A percentile compares a stretch with the other conserved stretches of the same genome.
Evolutionary conservation across 2,888 invertebrate species (phyloP).

Genomic region (Harpalus rubripes): DNA sequence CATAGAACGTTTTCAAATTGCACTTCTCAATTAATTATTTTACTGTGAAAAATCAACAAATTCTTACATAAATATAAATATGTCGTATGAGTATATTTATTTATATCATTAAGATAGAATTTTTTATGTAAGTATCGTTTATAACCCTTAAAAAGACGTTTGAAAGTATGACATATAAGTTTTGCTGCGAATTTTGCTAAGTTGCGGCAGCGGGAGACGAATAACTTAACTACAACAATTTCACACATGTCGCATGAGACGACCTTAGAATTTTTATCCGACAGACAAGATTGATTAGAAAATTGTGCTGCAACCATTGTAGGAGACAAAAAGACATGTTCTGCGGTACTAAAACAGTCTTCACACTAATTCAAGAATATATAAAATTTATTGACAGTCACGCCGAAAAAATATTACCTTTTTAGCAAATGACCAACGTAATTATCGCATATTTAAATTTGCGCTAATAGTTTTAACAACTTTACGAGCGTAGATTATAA

Average conservation of each 20-base stretch:
- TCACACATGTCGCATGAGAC: conserved; percentile 52
- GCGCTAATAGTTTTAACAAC: not conserved
- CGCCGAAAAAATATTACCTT: not conserved
- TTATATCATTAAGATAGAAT: conserved; percentile 21
- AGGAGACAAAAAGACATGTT: not conserved
- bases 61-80: too few species aligned
- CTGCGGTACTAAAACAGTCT: not conserved
- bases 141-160: conserved; percentile 25
- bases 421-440: not conserved
- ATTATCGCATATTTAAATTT: not conserved
- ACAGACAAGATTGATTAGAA: conserved; percentile 44
- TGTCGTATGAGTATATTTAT: not conserved
- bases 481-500: too few species aligned
- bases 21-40: too few species aligned
- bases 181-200: not conserved
- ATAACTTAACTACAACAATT: conserved; percentile 58
- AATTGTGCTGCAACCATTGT: not conserved
- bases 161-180: conserved; percentile 13
- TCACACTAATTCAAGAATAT: not conserved
- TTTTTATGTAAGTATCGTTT: conserved; percentile 12
- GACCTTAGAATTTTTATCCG: conserved; percentile 51
- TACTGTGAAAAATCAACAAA: too few species aligned
- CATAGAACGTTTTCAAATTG: too few species aligned
- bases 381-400: not conserved
- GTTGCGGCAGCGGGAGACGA: conserved; percentile 6